Evolutionary conservation across 2,888 invertebrate genomes (phyloP).

Genomic region (Rhagium mordax): DNA sequence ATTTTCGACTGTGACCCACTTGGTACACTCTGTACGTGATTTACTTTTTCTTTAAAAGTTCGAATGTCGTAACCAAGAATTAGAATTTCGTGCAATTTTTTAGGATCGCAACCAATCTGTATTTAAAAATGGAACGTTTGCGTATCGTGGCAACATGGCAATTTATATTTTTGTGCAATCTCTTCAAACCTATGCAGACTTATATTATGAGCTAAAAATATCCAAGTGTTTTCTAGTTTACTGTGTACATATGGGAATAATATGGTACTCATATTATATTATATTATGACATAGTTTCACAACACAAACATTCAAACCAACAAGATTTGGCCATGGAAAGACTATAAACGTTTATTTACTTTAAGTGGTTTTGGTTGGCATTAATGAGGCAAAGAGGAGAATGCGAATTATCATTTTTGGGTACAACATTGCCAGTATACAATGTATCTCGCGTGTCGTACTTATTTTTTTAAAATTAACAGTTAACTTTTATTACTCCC

Average conservation of each 20-base stretch:
- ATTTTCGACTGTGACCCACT: too few relatives aligned
- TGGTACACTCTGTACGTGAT: too few relatives aligned
- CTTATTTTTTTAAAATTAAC: background rate
- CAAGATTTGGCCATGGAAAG: conserved; percentile 15
- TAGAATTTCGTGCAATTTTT: too few relatives aligned
- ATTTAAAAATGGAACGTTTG: too few relatives aligned
- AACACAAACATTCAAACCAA: background rate
- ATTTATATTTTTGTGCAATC: too few relatives aligned
- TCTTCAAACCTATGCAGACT: background rate
- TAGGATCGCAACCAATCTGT: too few relatives aligned
- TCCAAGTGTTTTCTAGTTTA: background rate
- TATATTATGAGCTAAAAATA: background rate
- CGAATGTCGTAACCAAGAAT: too few relatives aligned
- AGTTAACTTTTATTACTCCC: background rate
- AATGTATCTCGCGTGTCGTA: background rate
- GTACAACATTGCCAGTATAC: background rate
- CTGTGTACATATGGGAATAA: background rate
- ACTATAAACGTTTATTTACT: conserved; percentile 5
- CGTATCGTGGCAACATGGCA: too few relatives aligned
- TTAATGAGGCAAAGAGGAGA: background rate
- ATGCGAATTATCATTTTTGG: background rate
- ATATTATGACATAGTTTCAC: conserved; percentile 18
- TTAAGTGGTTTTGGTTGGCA: conserved; percentile 7
- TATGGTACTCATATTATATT: background rate
- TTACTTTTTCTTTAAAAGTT: too few relatives aligned